Base-by-base conservation (phyloP, 2,888 invertebrate species). In the Caenorhabditis sp. region DNA sequence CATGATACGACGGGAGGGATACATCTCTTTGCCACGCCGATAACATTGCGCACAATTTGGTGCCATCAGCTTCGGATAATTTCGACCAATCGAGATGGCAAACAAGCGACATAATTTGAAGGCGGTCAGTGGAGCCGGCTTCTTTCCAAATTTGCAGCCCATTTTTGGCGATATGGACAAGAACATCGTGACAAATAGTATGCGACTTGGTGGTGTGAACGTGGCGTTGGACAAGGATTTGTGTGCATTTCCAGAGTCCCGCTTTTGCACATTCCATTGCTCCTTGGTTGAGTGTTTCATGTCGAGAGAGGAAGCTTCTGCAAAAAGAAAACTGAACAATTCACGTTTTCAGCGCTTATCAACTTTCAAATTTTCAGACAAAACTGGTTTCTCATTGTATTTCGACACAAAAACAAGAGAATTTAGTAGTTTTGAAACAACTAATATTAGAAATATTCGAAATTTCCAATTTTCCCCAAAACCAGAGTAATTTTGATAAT, bases 11-110 rank as follows among this genome's bases (percentile, higher is more conserved):
- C 0, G 67, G 66, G 4, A 72, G 63, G 1, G 57, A 63, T 10
- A 75, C 50, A 25, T 77, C 76, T n/a, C 71, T 31, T 54, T 76
- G 71, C 76, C 76, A 79, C 1, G 67, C 70, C 0, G 68, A 74
- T 0, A 79, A 53, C 25, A 79, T 63, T 1, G 64, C 62, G 36
- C 70, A 76, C 1, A 79, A 10, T 10, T 66, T 62, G 3, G 74
- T 67, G 10, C 67, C 74, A 31, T 74, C 71, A 1, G 59, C 5
- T 7, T 70, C 65, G 5, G 64, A 54, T 8, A 79, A 57, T 17
- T 54, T 53, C 0, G 72, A 59, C 79, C 79, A 79, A 58, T 79
- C 72, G 27, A 79, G 25, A 26, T 72, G 67, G n/a, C 76, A 79
- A 5, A 72, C 63, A n/a, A 73, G 63, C 0, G 76, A 69, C 63